Percentiles rank a stretch among this genome's conserved stretches.
phyloP scores from a whole-genome alignment of 2,888 invertebrate species.

The Drosophila mulleri region DNA sequence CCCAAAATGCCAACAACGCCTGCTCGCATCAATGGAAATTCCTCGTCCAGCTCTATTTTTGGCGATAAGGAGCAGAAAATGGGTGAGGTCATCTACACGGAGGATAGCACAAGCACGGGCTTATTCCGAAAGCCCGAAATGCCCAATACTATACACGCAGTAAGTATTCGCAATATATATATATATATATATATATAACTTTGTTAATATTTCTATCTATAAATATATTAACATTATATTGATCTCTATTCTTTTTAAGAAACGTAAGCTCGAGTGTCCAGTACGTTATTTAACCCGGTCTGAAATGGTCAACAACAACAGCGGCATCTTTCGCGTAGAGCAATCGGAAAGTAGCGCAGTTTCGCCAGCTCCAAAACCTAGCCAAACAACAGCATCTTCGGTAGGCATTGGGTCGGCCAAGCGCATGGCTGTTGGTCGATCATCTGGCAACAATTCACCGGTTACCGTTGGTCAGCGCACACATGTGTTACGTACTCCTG shows the following conservation, averaged over 20 bases:
- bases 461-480: conserved; percentile 54
- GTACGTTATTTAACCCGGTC: conserved; percentile 84
- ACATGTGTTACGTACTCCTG: conserved; percentile 63
- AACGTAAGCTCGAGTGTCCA: conserved; percentile 82
- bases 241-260: conserved; percentile 62
- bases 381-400: not conserved
- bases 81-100: conserved; percentile 84
- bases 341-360: conserved; percentile 45
- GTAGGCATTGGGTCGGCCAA: conserved; percentile 28
- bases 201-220: not conserved
- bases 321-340: conserved; percentile 83
- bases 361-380: conserved; percentile 23
- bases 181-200: too few species aligned
- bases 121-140: conserved; percentile 83
- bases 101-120: conserved; percentile 83
- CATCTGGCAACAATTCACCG: conserved; percentile 41
- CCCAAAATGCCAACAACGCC: conserved; percentile 60
- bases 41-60: conserved; percentile 24
- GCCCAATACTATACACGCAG: conserved; percentile 72
- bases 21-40: conserved; percentile 79
- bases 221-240: not conserved
- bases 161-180: conserved; percentile 46
- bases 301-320: conserved; percentile 77
- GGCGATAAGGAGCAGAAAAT: conserved; percentile 63
- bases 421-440: conserved; percentile 42